These are phyloP conservation scores for Corydoras sp. DNA, from an alignment of 2,113 vertebrate species.

Conservation along the genomic window DNA sequence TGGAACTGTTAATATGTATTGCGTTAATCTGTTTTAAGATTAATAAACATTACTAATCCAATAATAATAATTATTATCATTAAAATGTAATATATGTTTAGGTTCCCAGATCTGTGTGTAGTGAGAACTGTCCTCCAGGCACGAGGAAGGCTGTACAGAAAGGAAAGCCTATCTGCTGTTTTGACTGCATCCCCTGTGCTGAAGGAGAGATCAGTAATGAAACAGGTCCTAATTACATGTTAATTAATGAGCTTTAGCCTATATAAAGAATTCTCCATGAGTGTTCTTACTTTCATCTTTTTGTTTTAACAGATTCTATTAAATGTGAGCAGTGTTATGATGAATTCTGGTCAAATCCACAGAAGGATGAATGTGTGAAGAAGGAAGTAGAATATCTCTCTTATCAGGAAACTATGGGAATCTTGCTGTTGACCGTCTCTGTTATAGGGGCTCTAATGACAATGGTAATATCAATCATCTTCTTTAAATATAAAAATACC, in stretches of 20 bases:
- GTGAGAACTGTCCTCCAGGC: conserved; percentile 15
- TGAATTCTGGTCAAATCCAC: neutral
- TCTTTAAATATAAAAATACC: conserved; percentile 34
- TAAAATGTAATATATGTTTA: neutral
- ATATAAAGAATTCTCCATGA: too few species aligned
- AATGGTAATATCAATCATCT: too few species aligned
- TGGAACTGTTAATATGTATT: too few species aligned
- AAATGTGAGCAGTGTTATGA: too few species aligned
- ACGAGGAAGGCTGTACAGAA: conserved; percentile 16
- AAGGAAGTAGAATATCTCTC: conserved; percentile 56
- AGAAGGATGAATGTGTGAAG: too few species aligned
- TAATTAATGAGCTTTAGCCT: too few species aligned
- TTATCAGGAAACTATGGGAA: conserved; percentile 59
- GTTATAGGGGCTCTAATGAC: conserved; percentile 62
- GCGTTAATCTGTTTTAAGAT: neutral
- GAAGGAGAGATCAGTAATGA: conserved; percentile 14
- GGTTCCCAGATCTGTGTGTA: conserved; percentile 20
- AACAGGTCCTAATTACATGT: conserved; percentile 4
- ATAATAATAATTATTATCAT: neutral
- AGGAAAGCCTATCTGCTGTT: conserved; percentile 14
- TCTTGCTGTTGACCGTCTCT: conserved; percentile 53
- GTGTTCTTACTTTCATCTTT: too few species aligned
- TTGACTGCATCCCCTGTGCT: conserved; percentile 13
- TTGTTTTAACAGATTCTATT: too few species aligned
- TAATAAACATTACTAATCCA: neutral